Evolutionary conservation across 2,113 vertebrate species (phyloP), one percentile per base, ranked within the genome.

Genomic region (Eubucco bourcierii): DNA sequence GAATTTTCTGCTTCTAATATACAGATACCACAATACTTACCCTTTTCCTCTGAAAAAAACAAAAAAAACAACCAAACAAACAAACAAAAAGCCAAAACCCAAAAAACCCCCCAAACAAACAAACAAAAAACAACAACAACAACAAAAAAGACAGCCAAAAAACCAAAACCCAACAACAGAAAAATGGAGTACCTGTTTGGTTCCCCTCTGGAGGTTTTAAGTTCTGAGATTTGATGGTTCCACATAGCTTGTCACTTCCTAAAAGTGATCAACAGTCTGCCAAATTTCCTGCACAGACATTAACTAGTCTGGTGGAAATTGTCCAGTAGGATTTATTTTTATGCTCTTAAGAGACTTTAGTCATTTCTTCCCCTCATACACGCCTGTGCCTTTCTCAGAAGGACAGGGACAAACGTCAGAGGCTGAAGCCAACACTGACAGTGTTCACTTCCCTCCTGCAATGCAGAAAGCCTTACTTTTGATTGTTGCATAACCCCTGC

Each of bases 261-360:
- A 71, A 50, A 33, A 59, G n/a, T n/a, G 79, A 85, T 93, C 82
- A 87, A 52, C 93, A 77, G 82, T 95, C 93, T 95, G 90, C 75
- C 90, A 90, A 75, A 77, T 96, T 95, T 96, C 94, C 93, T 95
- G 93, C 72, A 77, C 33, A 95, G 82, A 83, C 79, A 5, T 77
- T 89, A 71, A 83, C 56, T 59, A 56, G 80, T 84, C 37, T 70
- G 72, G 56, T 91, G 67, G 85, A 95, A 90, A 52, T 64, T 1
- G 4, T 80, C 72, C 37, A 19, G 60, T n/a, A 73, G 52, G 60
- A 18, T 87, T 94, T 96, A 93, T 93, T 95, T 92, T 85, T 77
- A 21, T 85, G 12, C 56, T 77, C 27, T 41, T 76, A 44, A 18
- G 50, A 84, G 39, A 27, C 47, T 78, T 73, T 50, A 73, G 44